Evolutionary conservation across 2,888 invertebrate species (phyloP), one percentile per base, ranked within the genome.

Genomic region (Hypolimnas misippus): DNA sequence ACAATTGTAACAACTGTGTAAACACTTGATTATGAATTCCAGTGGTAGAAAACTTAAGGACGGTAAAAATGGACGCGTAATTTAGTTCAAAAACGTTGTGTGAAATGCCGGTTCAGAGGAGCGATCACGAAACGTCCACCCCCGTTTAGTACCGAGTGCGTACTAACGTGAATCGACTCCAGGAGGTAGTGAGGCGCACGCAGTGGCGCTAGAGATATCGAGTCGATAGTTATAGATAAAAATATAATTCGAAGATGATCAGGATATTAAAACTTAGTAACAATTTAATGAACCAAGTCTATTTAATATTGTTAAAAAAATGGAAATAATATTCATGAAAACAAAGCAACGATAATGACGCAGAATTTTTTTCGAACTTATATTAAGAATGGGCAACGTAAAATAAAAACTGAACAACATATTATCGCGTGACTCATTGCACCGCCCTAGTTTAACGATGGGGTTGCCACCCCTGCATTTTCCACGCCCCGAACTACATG

Each of bases 121-220:
- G 74, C 71, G 74, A 66, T 67, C 59, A 59, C 63, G 70, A 73
- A 71, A 79, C 84, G 82, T 77, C 76, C 81, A 76, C 66, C 69
- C 77, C 73, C 79, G 73, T 69, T 70, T 73, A 74, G 66, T 70
- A 79, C 78, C 75, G 77, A 75, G 76, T 81, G 85, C 87, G 87
- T 86, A 91, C 91, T 89, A 75, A 77, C 82, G 76, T 79, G 78
- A 79, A 84, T 72, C 71, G 72, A 73, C 71, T 69, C 62, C 62
- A 57, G 51, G 52, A 72, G 68, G 69, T 88, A 89, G 89, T 86
- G 90, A 76, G 82, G 89, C 84, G 86, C 88, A 87, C 84, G 87
- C 86, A 84, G 62, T 62, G 59, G 70, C 66, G 65, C 62, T 66
- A 56, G 62, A 52, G 66, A 60, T 81, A 87, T 87, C 85, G 87